Conservation (phyloP, 2,113 vertebrate genomes). For the Marcusenius ussheri region DNA sequence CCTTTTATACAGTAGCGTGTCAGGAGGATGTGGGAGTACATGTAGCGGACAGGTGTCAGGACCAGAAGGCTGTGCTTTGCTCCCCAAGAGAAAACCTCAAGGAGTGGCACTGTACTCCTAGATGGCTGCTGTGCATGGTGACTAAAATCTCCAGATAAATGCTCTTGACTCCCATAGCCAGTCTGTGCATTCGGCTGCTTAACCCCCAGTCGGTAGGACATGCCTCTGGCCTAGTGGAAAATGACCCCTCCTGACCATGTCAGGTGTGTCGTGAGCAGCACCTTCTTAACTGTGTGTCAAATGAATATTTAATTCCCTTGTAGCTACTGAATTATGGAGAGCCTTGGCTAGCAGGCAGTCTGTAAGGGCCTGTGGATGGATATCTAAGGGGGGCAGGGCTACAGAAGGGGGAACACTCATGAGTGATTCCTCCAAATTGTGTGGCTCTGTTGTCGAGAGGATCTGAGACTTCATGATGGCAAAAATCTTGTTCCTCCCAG, state of each 20-base stretch:
- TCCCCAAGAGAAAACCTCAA: not conserved
- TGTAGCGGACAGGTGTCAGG: not conserved
- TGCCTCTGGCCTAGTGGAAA: slow-evolving; percentile 14
- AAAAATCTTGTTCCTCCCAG: not conserved
- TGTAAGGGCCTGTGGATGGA: slow-evolving; percentile 32
- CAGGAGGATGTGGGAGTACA: not conserved
- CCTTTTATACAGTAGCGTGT: not conserved
- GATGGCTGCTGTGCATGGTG: not conserved
- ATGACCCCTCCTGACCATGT: slow-evolving; percentile 22
- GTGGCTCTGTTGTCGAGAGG: not conserved
- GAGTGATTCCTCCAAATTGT: not conserved
- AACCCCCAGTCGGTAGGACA: not conserved
- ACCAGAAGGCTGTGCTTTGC: not conserved
- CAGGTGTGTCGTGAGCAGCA: slow-evolving; percentile 40
- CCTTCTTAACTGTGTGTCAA: slow-evolving; percentile 36
- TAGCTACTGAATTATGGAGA: slow-evolving; percentile 42
- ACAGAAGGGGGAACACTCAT: not conserved
- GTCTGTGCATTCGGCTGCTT: not conserved
- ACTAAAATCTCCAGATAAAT: not conserved
- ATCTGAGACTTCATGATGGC: not conserved
- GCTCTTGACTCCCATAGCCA: not conserved
- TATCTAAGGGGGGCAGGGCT: not conserved
- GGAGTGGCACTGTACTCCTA: not conserved
- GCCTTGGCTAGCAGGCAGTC: slow-evolving; percentile 24
- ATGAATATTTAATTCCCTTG: slow-evolving; percentile 44